A percentile compares a stretch with the other conserved stretches of the same genome.
These are phyloP conservation scores for Phymorhynchus buccinoides DNA, from an alignment of 1,140 invertebrate genomes.

Conservation along the genomic window DNA sequence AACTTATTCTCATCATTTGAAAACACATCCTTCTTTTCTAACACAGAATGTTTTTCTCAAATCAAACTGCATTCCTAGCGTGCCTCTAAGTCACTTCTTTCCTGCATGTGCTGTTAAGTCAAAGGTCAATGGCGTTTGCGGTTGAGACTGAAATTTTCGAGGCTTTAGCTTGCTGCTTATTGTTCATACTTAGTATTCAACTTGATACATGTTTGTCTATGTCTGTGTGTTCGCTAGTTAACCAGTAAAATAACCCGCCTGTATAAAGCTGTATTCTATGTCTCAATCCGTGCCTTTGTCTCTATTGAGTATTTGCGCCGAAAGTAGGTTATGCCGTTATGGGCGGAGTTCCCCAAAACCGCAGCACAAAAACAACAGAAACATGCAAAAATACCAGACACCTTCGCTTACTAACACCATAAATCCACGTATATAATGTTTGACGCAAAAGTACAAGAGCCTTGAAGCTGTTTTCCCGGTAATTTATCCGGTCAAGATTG, in stretches of 20 bases:
- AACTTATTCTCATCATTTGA: no score
- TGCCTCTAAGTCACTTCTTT: slow-evolving; percentile 9
- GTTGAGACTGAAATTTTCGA: no score
- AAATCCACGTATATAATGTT: neutral
- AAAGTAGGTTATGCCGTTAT: neutral
- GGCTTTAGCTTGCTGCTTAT: no score
- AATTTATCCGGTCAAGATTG: neutral
- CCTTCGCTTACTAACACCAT: neutral
- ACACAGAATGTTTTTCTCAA: no score
- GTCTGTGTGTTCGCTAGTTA: no score
- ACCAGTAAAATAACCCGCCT: no score
- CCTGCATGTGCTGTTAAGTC: neutral
- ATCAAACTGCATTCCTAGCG: neutral
- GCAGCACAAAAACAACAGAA: neutral
- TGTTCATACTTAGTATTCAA: no score
- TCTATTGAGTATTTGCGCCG: neutral
- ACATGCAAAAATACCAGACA: neutral
- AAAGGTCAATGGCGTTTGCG: neutral
- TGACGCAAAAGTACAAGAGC: neutral
- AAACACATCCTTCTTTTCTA: no score
- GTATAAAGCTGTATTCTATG: no score
- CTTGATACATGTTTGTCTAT: no score
- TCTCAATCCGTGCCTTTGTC: neutral
- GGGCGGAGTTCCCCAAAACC: neutral
- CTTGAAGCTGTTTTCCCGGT: neutral